Base-by-base conservation (phyloP, 2,888 invertebrate genomes). In the Xylocampa areola region DNA sequence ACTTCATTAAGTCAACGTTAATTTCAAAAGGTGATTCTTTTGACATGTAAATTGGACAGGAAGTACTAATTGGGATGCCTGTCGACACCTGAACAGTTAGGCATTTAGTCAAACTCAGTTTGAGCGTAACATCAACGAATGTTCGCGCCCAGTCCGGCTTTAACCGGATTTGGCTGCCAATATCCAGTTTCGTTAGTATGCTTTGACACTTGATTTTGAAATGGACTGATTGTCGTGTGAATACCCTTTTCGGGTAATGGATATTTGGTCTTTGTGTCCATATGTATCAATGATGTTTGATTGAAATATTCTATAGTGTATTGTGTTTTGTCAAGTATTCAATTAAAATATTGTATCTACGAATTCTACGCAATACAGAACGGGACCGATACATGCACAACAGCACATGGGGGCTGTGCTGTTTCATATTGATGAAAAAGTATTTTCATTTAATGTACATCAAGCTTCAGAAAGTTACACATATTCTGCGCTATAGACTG, bases 101-200 rank as follows among this genome's bases (percentile, higher is more conserved):
- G 52, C 58, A 44, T 68, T 66, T 62, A 61, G 71, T 36, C 63
- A 68, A 73, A 77, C 59, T 67, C 49, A 58, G 65, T 74, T 69
- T 58, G 50, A 70, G 32, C 51, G 58, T 39, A 11, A 16, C 43
- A 36, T 16, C 43, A 45, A 39, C 65, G 66, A 65, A 57, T 60
- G 50, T 58, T 57, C 63, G 52, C 50, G 64, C 61, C 58, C 71
- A 59, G 75, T 72, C 65, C 73, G 54, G 78, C 74, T 76, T 58
- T 81, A 85, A 86, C 84, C 51, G 73, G 76, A 82, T 84, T 82
- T 73, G 59, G 50, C 70, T 64, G 72, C 75, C 73, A 80, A 75
- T 69, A 78, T 76, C 77, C 71, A 75, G 85, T 78, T 80, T 57
- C 39, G 63, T 67, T 69, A 63, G 79, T 73, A 67, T 65, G 37